Conservation (phyloP, 2,888 invertebrate genomes). For the Apoderus coryli region DNA sequence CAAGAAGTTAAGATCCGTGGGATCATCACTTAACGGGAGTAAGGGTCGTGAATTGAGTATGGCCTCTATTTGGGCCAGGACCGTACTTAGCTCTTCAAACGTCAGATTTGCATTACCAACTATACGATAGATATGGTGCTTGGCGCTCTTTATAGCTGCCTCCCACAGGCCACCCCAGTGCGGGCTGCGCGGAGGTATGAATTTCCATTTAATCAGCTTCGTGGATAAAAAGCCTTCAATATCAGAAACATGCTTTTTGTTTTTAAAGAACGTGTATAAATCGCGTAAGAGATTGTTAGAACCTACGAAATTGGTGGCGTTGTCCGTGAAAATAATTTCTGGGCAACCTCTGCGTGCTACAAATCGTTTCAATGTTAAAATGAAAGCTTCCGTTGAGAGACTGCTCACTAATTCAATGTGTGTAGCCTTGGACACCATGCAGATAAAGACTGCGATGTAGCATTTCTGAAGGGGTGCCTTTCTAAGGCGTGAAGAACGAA, state of each 20-base stretch:
- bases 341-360: conserved; percentile 10
- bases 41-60: conserved; percentile 24
- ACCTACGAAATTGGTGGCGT: conserved; percentile 12
- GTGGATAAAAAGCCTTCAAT: conserved; percentile 6
- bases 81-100: conserved; percentile 22
- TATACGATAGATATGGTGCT: conserved; percentile 21
- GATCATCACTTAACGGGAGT: conserved; percentile 17
- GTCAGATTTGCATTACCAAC: conserved; percentile 17
- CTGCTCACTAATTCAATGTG: conserved; percentile 12
- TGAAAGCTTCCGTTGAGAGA: conserved; percentile 11
- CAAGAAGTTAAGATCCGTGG: conserved; percentile 11
- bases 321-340: conserved; percentile 8
- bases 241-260: background rate
- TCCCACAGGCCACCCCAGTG: conserved; percentile 26
- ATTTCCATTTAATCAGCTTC: conserved; percentile 19
- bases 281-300: conserved; percentile 10
- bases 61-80: conserved; percentile 22
- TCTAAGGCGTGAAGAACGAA: conserved; percentile 5
- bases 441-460: conserved; percentile 11
- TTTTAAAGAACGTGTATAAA: conserved; percentile 8
- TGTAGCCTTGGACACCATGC: conserved; percentile 12
- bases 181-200: conserved; percentile 21
- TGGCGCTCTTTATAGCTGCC: conserved; percentile 21
- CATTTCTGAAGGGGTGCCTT: conserved; percentile 2
- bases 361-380: conserved; percentile 11